Conservation (phyloP, 2,797 vertebrate genomes). For the Cebuella pygmaea region DNA sequence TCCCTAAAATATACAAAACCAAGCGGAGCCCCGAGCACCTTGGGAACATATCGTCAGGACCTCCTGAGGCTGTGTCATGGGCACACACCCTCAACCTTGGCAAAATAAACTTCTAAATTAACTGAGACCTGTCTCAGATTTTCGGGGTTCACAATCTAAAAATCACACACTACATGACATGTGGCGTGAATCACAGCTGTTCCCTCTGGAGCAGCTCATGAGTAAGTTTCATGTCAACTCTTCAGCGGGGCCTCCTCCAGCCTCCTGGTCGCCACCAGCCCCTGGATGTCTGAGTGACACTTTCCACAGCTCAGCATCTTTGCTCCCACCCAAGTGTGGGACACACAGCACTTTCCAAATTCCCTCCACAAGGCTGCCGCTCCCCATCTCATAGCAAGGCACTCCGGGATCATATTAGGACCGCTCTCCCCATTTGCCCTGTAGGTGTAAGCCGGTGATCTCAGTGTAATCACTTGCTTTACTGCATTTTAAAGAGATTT, state of each 20-base stretch:
- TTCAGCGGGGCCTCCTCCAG: neutral
- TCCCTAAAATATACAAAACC: too few relatives aligned
- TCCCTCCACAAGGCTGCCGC: fast-evolving
- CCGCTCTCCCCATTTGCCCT: neutral
- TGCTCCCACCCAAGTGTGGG: fast-evolving
- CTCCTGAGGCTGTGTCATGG: too few relatives aligned
- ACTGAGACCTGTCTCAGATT: too few relatives aligned
- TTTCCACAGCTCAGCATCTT: neutral
- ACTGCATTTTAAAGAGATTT: conserved; percentile 48
- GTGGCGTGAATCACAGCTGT: neutral
- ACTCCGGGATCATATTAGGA: fast-evolving
- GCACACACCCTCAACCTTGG: too few relatives aligned
- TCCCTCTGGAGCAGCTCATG: neutral
- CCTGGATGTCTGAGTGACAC: fast-evolving
- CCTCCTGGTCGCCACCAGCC: neutral
- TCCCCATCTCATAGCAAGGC: fast-evolving
- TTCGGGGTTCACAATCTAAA: too few relatives aligned
- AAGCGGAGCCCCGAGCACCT: too few relatives aligned
- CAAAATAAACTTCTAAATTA: too few relatives aligned
- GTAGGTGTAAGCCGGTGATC: neutral
- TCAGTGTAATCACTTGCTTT: neutral
- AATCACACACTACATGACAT: fast-evolving
- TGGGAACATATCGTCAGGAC: too few relatives aligned
- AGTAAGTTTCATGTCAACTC: fast-evolving
- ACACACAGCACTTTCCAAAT: fast-evolving